Conservation (phyloP, 2,113 vertebrate genomes). For the Lepus europaeus region DNA sequence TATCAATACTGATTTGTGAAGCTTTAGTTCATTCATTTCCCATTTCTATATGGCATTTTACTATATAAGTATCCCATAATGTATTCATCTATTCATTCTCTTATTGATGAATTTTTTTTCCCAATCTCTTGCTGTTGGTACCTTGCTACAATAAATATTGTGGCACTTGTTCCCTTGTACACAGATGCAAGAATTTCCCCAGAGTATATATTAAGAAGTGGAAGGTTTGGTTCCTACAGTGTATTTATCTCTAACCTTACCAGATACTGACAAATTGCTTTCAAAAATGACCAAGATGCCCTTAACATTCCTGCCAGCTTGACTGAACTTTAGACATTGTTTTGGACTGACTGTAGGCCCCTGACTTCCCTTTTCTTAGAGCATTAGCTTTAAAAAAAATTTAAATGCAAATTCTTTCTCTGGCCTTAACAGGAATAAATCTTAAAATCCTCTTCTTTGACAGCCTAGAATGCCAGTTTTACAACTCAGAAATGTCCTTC, state of each 20-base stretch:
- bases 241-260: neutral
- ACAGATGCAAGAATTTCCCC: neutral
- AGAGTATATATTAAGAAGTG: neutral
- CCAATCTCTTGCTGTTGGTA: neutral
- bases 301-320: neutral
- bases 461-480: neutral
- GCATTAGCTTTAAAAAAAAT: neutral
- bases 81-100: neutral
- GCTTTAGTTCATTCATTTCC: neutral
- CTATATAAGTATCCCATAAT: neutral
- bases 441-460: neutral
- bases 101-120: neutral
- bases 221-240: neutral
- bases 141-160: neutral
- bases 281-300: neutral
- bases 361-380: neutral
- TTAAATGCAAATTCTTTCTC: neutral
- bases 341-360: neutral
- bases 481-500: neutral
- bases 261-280: neutral
- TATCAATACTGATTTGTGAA: neutral
- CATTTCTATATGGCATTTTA: neutral
- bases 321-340: neutral
- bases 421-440: neutral
- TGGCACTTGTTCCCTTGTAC: neutral